phyloP scores from a whole-genome alignment of 2,888 invertebrate species.

The Pterostichus madidus region DNA sequence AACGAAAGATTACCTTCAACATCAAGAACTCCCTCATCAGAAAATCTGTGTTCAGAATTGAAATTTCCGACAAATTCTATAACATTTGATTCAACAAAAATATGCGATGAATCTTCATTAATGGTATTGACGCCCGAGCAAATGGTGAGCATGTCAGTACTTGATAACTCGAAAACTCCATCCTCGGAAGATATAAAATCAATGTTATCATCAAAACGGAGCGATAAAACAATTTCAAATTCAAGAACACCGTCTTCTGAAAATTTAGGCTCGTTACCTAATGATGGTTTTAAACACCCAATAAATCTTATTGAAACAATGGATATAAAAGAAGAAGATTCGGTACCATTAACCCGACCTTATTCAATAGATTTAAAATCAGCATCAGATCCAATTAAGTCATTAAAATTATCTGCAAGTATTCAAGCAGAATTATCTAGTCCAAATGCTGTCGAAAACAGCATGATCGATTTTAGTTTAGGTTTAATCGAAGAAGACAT shows the following conservation, averaged over 20 bases:
- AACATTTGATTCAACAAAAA: conserved; percentile 27
- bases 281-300: conserved; percentile 52
- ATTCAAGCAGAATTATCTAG: conserved; percentile 71
- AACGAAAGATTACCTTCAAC: conserved; percentile 69
- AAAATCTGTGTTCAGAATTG: conserved; percentile 73
- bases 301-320: conserved; percentile 7
- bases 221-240: conserved; percentile 70
- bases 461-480: conserved; percentile 74
- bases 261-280: conserved; percentile 72
- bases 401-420: conserved; percentile 50
- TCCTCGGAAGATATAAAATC: conserved; percentile 81
- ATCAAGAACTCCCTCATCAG: conserved; percentile 80
- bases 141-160: conserved; percentile 84
- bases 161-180: conserved; percentile 79
- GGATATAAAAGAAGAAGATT: conserved; percentile 51
- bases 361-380: conserved; percentile 51
- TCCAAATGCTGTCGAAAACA: conserved; percentile 73
- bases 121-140: conserved; percentile 94
- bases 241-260: conserved; percentile 80
- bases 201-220: conserved; percentile 68
- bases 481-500: conserved; percentile 81
- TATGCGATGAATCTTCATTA: conserved; percentile 84
- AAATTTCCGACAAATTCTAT: conserved; percentile 39
- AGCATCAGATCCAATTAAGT: conserved; percentile 36
- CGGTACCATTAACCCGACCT: conserved; percentile 36